Conservation (phyloP, 1,140 invertebrate genomes). For the Holcopasites calliopsidis region DNA sequence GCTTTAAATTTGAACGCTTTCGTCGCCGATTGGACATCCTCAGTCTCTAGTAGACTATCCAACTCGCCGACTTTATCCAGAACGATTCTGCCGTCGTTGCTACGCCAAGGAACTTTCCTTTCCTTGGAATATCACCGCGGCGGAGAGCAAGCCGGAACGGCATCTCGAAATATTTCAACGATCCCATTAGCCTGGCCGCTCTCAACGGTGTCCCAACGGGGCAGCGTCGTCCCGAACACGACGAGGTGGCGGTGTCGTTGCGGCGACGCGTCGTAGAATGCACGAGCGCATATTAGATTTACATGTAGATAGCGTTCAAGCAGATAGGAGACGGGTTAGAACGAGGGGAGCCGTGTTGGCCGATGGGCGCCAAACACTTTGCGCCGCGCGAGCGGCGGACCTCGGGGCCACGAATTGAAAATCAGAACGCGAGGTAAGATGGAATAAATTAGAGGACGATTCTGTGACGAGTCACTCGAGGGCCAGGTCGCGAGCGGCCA, state of each 20-base stretch:
- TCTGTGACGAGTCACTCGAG: background rate
- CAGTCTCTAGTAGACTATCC: too few species aligned
- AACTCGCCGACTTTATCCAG: background rate
- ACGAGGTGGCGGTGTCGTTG: slow-evolving; percentile 25
- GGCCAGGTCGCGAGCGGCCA: background rate
- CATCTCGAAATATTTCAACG: slow-evolving; percentile 46
- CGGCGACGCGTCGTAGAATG: slow-evolving; percentile 54
- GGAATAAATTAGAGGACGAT: slow-evolving; percentile 61
- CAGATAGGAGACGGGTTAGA: slow-evolving; percentile 43
- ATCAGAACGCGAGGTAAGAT: slow-evolving; percentile 66
- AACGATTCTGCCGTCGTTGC: background rate
- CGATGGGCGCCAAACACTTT: slow-evolving; percentile 58
- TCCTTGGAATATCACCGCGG: background rate
- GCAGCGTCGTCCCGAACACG: slow-evolving; percentile 37
- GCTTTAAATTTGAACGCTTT: too few species aligned
- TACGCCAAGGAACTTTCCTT: slow-evolving; percentile 9
- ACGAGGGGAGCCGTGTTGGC: slow-evolving; percentile 19
- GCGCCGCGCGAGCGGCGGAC: slow-evolving; percentile 36
- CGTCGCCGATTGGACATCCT: too few species aligned
- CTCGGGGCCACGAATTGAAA: slow-evolving; percentile 65
- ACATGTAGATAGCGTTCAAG: slow-evolving; percentile 69
- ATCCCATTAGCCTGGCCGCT: slow-evolving; percentile 48
- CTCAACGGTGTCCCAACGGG: slow-evolving; percentile 39
- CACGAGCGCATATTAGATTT: slow-evolving; percentile 66
- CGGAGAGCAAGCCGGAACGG: background rate